Base-by-base conservation (phyloP, 2,797 vertebrate genomes). In the Gymnopithys bicolor region DNA sequence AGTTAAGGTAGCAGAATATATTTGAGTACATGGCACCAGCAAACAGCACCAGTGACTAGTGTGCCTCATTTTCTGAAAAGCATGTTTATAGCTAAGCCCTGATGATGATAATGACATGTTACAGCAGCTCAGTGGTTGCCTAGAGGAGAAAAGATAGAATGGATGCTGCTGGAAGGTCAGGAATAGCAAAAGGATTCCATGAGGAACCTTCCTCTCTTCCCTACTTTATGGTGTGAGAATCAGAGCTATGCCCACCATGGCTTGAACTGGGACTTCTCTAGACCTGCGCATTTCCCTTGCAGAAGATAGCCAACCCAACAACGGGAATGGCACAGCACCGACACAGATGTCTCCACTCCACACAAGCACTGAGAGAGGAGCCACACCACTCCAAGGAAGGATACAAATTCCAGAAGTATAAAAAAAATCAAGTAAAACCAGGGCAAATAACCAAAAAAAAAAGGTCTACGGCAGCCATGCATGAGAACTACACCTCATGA, bases 401-500 rank as follows among this genome's bases (percentile, higher is more conserved):
- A 39, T n/a, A 35, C 22, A 67, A 82, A 90, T 39, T 80, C 32
- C 25, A 12, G 18, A 87, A 76, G 24, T 28, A 80, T 10, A 1
- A 1, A 18, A 41, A 45, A 68, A 69, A 19, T 11, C 10, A 71
- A 60, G 33, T 3, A 82, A 63, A 70, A 60, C 53, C 86, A 14
- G 32, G 58, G 8, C 73, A 77, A 77, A 79, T 2, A n/a, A 66
- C 5, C 4, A 7, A 37, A 37, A 37, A 2, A 19, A 9, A n/a
- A 76, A 39, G 18, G 8, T 52, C 84, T 76, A 16, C 2, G 1
- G 46, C 39, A 79, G 43, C 17, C 59, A 74, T 2, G 3, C 35
- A 55, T 24, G 33, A 90, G 32, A 81, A 63, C 15, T 23, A 71
- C 1, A 1, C 11, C 3, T 1, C 1, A 0, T 9, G 17, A 81